Evolutionary conservation across 2,888 invertebrate genomes (phyloP), one percentile per base, ranked within the genome.

Genomic region (Neria commutata): DNA sequence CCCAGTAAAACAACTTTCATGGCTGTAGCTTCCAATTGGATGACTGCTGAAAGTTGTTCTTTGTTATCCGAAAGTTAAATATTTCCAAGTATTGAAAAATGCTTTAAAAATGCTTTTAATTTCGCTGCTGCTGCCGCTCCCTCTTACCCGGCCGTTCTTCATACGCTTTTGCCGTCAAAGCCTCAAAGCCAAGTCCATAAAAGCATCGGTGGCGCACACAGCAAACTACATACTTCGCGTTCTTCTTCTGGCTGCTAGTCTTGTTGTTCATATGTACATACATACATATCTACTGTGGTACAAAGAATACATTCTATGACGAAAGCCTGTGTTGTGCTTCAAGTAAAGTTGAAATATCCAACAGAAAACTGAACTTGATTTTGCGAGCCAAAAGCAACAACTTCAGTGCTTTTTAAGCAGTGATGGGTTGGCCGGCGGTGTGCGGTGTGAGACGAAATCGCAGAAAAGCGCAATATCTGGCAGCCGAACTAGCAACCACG

Each of bases 1-100:
- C 78, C 78, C 75, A 78, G 77, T 73, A 78, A 73, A 72, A 76
- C 74, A 78, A 78, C 79, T 78, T 78, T 78, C 73, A 73, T 69
- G 74, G 72, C 68, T 71, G 70, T 75, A 76, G 75, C 78, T 78
- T 77, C 76, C 76, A 76, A 70, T n/a, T 4, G 37, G 37, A 8
- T 37, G n/a, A n/a, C n/a, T n/a, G n/a, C n/a, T n/a, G n/a, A 37
- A 37, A 37, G 37, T 37, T 37, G 37, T 37, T 37, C 37, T 37
- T 37, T 37, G 16, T 37, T 37, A 37, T 6, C 37, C 37, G 37
- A 37, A 37, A 37, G 37, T 37, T 37, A 37, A 37, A 29, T 8
- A 37, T 37, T 37, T 37, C n/a, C 37, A 6, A 11, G 37, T 37
- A 37, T 37, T n/a, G 14, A 37, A 37, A 37, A 37, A 29, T 29